These are phyloP conservation scores for Crossoptilon crossoptilon DNA, from an alignment of 2,797 vertebrate genomes.

Conservation along the genomic window DNA sequence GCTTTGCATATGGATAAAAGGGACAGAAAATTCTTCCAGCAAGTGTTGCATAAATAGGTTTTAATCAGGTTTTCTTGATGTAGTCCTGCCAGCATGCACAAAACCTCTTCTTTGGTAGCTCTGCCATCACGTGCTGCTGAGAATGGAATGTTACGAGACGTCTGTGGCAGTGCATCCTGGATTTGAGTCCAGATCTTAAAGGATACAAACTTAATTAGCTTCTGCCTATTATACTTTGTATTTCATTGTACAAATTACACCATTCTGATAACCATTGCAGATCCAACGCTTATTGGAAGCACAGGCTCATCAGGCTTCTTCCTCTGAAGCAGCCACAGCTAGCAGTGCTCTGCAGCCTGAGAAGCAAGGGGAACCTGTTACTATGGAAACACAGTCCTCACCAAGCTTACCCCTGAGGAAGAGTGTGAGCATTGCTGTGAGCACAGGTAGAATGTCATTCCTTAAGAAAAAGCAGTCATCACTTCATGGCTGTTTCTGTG, in stretches of 20 bases:
- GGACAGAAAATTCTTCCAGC: neutral
- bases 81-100: neutral
- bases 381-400: slow-evolving; percentile 72
- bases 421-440: slow-evolving; percentile 90
- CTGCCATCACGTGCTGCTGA: neutral
- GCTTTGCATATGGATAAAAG: slow-evolving; percentile 20
- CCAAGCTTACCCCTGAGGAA: slow-evolving; percentile 55
- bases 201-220: neutral
- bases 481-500: neutral
- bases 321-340: neutral
- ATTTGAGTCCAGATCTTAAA: neutral
- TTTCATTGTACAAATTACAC: neutral
- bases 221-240: neutral
- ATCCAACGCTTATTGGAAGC: slow-evolving; percentile 93
- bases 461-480: neutral
- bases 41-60: neutral
- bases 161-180: neutral
- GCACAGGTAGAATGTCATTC: slow-evolving; percentile 84
- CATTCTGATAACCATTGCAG: slow-evolving; percentile 71
- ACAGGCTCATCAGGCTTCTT: slow-evolving; percentile 76
- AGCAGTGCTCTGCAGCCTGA: neutral
- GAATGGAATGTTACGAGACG: neutral
- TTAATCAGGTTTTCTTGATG: slow-evolving; percentile 1
- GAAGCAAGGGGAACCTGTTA: slow-evolving; percentile 65
- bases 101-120: neutral